Conservation (phyloP, 2,888 invertebrate genomes). For the Synergus japonicus region DNA sequence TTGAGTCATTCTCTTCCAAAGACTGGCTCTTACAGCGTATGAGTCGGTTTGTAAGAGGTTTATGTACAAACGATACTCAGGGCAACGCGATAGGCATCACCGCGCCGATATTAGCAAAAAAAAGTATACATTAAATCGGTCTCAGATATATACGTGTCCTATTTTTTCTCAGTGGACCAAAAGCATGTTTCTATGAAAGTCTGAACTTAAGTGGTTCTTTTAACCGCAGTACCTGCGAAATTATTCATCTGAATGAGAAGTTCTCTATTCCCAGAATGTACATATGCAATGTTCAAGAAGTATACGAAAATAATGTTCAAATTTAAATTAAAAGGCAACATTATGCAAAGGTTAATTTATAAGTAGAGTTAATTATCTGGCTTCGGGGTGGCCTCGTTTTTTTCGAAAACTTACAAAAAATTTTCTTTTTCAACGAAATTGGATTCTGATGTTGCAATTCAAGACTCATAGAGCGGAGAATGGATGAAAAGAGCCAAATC, state of each 20-base stretch:
- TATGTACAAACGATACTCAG: constrained; percentile 63
- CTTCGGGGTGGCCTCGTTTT: constrained; percentile 28
- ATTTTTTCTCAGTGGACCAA: constrained; percentile 37
- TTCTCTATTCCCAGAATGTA: constrained; percentile 36
- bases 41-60: constrained; percentile 41
- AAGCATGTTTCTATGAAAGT: constrained; percentile 28
- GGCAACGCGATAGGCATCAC: constrained; percentile 49
- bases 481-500: not conserved
- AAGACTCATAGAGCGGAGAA: not conserved
- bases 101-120: constrained; percentile 1
- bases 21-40: constrained; percentile 24
- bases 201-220: constrained; percentile 32
- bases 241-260: constrained; percentile 1
- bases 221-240: constrained; percentile 38
- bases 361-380: constrained; percentile 20
- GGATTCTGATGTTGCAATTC: not conserved
- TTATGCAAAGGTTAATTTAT: constrained; percentile 31
- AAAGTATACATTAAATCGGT: constrained; percentile 22
- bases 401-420: not conserved
- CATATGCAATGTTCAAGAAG: constrained; percentile 50
- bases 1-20: not conserved
- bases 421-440: not conserved
- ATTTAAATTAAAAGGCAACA: constrained; percentile 19
- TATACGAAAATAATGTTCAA: constrained; percentile 48
- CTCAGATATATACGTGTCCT: not conserved